Evolutionary conservation across 2,113 vertebrate species (phyloP).

Genomic region (Piliocolobus tephrosceles): DNA sequence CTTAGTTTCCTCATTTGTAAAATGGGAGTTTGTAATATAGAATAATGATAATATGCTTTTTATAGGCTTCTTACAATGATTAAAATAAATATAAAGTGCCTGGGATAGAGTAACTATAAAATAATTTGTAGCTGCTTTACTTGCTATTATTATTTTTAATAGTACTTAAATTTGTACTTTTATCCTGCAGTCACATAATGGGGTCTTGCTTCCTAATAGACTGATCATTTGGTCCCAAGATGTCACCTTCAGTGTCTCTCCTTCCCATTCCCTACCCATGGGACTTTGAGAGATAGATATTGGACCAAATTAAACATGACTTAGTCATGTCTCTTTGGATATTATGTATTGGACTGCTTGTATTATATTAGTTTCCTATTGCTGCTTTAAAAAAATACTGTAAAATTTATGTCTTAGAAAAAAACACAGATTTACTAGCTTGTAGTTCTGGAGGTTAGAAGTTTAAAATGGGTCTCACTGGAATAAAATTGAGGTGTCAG

Average conservation of each 20-base stretch:
- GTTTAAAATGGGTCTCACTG: neutral
- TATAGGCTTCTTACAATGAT: neutral
- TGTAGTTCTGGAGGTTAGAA: neutral
- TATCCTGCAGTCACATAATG: neutral
- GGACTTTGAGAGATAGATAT: neutral
- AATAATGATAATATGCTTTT: neutral
- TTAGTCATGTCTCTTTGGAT: neutral
- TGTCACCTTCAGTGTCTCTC: neutral
- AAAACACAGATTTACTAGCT: neutral
- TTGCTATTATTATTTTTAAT: neutral
- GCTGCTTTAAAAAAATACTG: neutral
- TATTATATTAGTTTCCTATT: neutral
- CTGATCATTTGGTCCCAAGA: neutral
- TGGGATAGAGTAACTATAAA: neutral
- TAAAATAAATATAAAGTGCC: neutral
- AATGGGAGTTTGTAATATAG: neutral
- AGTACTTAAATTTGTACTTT: constrained; percentile 16
- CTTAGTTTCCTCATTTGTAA: neutral
- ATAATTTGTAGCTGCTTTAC: neutral
- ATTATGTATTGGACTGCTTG: neutral
- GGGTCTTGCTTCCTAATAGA: neutral
- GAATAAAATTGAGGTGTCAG: neutral
- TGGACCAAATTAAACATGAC: neutral
- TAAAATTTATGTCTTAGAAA: neutral
- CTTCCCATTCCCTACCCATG: neutral